These are phyloP conservation scores for Heliconius cydno DNA, from an alignment of 2,888 invertebrate species.

Conservation along the genomic window DNA sequence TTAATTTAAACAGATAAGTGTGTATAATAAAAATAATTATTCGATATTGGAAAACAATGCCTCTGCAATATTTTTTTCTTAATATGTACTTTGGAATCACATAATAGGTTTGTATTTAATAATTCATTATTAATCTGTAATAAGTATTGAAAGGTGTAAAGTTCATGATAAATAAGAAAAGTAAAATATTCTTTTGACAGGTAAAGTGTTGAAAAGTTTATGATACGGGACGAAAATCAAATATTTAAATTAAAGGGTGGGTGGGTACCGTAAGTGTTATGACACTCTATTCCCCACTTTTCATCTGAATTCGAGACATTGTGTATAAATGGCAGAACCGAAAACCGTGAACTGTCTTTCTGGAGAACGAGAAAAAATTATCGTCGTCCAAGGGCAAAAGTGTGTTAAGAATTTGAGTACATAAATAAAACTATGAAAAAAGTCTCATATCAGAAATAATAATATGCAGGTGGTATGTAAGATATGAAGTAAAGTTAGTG, in stretches of 20 bases:
- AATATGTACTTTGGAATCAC: too few species aligned
- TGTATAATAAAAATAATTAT: background rate
- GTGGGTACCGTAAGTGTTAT: background rate
- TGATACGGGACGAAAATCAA: background rate
- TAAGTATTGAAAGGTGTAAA: background rate
- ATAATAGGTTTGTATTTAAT: background rate
- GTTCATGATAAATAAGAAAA: background rate
- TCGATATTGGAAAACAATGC: background rate
- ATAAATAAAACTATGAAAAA: background rate
- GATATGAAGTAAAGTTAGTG: constrained; percentile 23
- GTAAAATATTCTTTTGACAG: background rate
- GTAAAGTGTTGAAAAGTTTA: background rate
- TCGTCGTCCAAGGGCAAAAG: background rate
- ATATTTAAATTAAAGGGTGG: background rate
- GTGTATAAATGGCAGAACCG: background rate
- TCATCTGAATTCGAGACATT: background rate
- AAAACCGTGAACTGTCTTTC: background rate
- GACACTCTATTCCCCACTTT: background rate
- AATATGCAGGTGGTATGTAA: background rate
- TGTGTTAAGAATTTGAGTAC: too few species aligned
- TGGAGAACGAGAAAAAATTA: background rate
- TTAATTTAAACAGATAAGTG: background rate
- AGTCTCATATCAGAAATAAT: background rate
- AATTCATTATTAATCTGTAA: background rate
- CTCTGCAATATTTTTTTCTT: background rate